Evolutionary conservation across 1,140 invertebrate genomes (phyloP).

Genomic region (Brachionus calyciflorus): DNA sequence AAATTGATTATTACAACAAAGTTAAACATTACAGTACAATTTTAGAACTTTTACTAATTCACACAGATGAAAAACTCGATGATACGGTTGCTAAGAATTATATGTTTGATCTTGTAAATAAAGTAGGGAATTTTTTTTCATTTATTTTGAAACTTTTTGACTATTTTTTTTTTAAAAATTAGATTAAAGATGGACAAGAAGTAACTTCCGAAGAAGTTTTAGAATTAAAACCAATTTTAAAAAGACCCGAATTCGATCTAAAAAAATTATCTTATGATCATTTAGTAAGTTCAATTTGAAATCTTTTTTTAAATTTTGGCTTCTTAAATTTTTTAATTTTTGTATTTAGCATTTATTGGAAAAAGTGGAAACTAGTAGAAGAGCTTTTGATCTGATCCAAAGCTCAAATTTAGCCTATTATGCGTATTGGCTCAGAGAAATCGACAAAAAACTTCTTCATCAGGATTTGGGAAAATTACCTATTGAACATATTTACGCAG

Average conservation of each 20-base stretch:
- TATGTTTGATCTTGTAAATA: conserved; percentile 19
- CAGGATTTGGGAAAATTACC: conserved; percentile 11
- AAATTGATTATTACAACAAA: conserved; percentile 20
- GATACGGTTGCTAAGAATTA: not conserved
- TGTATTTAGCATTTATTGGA: not conserved
- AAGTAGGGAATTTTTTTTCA: not conserved
- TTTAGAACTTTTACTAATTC: not conserved
- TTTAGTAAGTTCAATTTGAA: no score
- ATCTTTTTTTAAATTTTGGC: not conserved
- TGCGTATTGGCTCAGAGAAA: conserved; percentile 36
- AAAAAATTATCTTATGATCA: conserved; percentile 14
- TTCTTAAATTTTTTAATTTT: no score
- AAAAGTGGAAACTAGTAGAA: conserved; percentile 2
- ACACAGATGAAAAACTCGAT: conserved; percentile 3
- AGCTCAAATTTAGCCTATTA: conserved; percentile 19
- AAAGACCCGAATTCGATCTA: not conserved
- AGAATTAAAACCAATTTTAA: not conserved
- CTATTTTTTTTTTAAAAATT: not conserved
- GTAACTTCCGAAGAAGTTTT: not conserved
- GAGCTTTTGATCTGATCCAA: not conserved
- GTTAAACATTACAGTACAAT: conserved; percentile 8
- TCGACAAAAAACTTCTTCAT: not conserved
- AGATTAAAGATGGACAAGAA: conserved; percentile 32
- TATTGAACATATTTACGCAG: conserved; percentile 10
- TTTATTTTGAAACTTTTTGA: not conserved